Conservation (phyloP, 1,140 invertebrate genomes). For the Monochamus saltuarius region DNA sequence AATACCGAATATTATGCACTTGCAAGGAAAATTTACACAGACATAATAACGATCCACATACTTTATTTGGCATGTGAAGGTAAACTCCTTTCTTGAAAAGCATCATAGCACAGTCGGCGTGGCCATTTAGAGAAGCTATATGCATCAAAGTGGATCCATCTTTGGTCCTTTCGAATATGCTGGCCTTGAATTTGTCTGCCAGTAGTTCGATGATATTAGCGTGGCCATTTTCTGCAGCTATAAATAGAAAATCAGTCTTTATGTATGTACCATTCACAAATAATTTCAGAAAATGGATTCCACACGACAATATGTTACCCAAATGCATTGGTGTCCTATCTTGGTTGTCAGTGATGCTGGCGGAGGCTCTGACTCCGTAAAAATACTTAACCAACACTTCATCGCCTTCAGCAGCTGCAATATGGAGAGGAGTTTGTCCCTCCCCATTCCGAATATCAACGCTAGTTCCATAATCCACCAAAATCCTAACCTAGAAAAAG, state of each 20-base stretch:
- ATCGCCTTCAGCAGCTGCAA: constrained; percentile 93
- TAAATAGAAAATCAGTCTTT: constrained; percentile 44
- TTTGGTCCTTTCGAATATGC: constrained; percentile 90
- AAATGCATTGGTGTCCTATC: constrained; percentile 96
- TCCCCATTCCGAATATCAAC: constrained; percentile 90
- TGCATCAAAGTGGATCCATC: constrained; percentile 99
- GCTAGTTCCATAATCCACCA: constrained; percentile 88
- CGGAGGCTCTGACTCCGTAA: constrained; percentile 89
- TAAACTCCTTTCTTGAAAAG: constrained; percentile 99
- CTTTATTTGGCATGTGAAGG: constrained; percentile 98
- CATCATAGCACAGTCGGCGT: constrained; percentile 97
- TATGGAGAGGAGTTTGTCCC: constrained; percentile 90
- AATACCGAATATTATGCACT: too few relatives aligned
- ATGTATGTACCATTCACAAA: constrained; percentile 97
- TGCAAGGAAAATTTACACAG: too few relatives aligned
- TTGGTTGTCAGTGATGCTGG: constrained; percentile 91
- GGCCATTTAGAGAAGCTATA: constrained; percentile 93
- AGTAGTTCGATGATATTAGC: constrained; percentile 93
- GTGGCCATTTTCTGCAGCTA: constrained; percentile 93
- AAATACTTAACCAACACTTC: constrained; percentile 93
- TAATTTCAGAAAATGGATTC: background rate
- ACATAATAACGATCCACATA: constrained; percentile 41
- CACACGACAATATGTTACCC: background rate
- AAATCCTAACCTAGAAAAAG: constrained; percentile 62
- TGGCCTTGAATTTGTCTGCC: constrained; percentile 97